A percentile compares a stretch with the other conserved stretches of the same genome.
Conservation (phyloP, 2,797 vertebrate species). For the Aratinga solstitialis region DNA sequence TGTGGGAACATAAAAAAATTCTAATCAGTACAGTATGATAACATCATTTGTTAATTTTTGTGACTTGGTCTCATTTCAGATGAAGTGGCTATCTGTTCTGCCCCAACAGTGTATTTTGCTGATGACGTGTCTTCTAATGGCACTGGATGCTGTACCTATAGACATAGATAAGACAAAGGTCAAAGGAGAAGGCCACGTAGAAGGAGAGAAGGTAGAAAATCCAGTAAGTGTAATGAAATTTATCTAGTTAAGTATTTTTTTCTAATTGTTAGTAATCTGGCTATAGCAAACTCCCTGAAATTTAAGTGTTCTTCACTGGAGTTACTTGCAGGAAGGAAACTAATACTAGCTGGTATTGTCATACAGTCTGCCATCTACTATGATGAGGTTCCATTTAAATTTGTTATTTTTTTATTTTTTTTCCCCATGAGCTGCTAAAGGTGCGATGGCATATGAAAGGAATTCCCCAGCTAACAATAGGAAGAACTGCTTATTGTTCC, state of each 20-base stretch:
- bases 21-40: neutral
- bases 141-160: slow-evolving; percentile 88
- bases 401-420: neutral
- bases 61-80: slow-evolving; percentile 77
- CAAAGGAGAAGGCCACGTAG: slow-evolving; percentile 73
- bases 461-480: neutral
- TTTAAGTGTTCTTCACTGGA: neutral
- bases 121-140: slow-evolving; percentile 78
- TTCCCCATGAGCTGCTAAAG: neutral
- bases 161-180: slow-evolving; percentile 93
- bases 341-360: neutral
- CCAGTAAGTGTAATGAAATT: slow-evolving; percentile 81
- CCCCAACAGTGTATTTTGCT: slow-evolving; percentile 73
- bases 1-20: neutral
- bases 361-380: neutral
- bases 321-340: neutral
- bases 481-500: neutral
- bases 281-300: neutral
- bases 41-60: neutral
- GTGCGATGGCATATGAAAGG: neutral
- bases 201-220: slow-evolving; percentile 82
- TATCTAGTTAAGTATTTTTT: neutral
- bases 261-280: neutral
- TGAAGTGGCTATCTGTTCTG: slow-evolving; percentile 78
- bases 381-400: neutral